Evolutionary conservation across 2,888 invertebrate genomes (phyloP), one percentile per base, ranked within the genome.

Genomic region (Azorinus chamasolen): DNA sequence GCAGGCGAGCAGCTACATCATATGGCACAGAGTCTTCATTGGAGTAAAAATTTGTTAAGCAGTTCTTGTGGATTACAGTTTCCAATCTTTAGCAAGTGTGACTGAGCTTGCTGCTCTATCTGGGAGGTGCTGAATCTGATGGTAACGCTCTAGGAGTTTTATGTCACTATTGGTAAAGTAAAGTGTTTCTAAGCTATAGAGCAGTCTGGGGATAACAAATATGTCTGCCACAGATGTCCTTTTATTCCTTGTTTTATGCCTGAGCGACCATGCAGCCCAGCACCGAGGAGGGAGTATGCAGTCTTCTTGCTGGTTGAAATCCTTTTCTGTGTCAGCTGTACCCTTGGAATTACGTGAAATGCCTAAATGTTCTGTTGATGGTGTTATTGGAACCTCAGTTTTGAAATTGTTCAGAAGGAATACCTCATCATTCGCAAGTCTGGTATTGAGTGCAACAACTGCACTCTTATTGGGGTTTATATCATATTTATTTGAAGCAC

Each of bases 151-250:
- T 45, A 25, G 14, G 45, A 48, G 18, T 14, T 48, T 27, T 2
- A 46, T 14, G n/a, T 59, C 46, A 27, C 18, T 48, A 18, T 27
- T 25, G 14, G 16, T 24, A 8, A 14, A 32, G 20, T 46, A 20
- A n/a, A 27, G 20, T 24, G 22, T 22, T 43, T 66, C 57, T 8
- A 68, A 24, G 2, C 68, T 58, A 50, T 68, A 59, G 2, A 53
- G 8, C 14, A 68, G 2, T 14, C 43, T 32, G 14, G 50, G 59
- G 14, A 50, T 50, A 14, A 68, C 41, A 27, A 55, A 59, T n/a
- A n/a, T 27, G 59, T 46, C 10, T 16, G 16, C 59, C 46, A 59
- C 1, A 59, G 18, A 32, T 59, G 32, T 5, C 22, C 41, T 27
- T 59, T 59, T 24, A 46, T 45, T 22, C 3, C 6, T 14, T 32